phyloP scores from a whole-genome alignment of 1,140 invertebrate genomes.

The Steinernema feltiae region DNA sequence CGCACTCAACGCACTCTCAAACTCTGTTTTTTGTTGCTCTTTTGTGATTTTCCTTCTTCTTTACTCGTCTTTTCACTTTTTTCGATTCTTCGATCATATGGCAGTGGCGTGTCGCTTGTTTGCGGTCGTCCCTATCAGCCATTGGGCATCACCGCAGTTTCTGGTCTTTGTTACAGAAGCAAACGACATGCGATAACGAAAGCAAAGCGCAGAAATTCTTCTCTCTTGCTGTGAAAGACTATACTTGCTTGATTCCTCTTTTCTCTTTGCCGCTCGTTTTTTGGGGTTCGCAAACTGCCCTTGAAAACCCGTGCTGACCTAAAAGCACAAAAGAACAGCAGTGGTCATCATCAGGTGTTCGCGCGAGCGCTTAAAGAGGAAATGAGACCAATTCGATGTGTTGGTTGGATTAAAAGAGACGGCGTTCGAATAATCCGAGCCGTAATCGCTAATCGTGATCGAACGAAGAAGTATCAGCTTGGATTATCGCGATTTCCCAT shows the following conservation, averaged over 20 bases:
- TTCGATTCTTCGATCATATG: no score
- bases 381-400: background rate
- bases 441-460: conserved; percentile 13
- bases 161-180: no score
- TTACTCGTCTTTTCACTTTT: no score
- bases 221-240: background rate
- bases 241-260: no score
- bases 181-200: background rate
- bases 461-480: conserved; percentile 6
- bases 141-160: no score
- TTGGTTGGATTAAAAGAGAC: conserved; percentile 7
- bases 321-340: background rate
- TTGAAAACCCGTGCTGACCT: conserved; percentile 11
- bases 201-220: background rate
- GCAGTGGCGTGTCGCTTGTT: no score
- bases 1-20: no score
- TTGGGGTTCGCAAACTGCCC: no score
- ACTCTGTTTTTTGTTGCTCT: background rate
- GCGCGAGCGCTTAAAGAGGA: background rate
- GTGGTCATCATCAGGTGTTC: conserved; percentile 11
- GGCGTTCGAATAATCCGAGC: conserved; percentile 9
- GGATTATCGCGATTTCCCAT: conserved; percentile 7
- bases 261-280: no score
- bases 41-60: no score
- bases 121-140: no score